Evolutionary conservation across 2,888 invertebrate genomes (phyloP).

Genomic region (Fissipunctia ypsillon): DNA sequence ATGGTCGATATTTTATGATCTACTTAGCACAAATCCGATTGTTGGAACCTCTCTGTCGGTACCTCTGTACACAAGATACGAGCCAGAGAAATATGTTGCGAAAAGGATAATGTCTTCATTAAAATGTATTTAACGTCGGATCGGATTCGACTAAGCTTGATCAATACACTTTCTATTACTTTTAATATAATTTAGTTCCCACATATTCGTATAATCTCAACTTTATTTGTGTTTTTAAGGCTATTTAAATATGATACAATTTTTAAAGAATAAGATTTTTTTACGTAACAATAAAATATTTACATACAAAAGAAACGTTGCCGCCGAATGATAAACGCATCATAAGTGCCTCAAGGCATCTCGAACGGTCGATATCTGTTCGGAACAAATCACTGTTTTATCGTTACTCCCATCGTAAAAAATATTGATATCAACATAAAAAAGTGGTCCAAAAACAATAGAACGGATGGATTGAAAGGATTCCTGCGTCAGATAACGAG

Average conservation of each 20-base stretch:
- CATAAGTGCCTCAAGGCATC: conserved; percentile 84
- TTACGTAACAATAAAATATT: conserved; percentile 85
- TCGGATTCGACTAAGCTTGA: conserved; percentile 76
- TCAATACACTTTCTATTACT: conserved; percentile 78
- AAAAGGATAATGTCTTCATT: conserved; percentile 77
- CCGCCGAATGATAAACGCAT: conserved; percentile 88
- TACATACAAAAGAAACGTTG: conserved; percentile 86
- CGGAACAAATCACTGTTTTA: conserved; percentile 89
- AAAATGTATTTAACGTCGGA: conserved; percentile 81
- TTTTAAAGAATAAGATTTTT: conserved; percentile 71
- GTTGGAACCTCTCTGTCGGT: conserved; percentile 77
- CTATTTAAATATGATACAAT: conserved; percentile 57
- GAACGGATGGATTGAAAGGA: conserved; percentile 89
- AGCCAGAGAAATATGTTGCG: conserved; percentile 71
- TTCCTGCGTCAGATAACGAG: conserved; percentile 86
- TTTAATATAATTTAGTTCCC: conserved; percentile 55
- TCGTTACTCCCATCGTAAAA: conserved; percentile 88
- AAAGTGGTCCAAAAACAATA: conserved; percentile 89
- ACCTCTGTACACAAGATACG: conserved; percentile 66
- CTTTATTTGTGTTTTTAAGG: conserved; percentile 60
- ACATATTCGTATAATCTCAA: conserved; percentile 40
- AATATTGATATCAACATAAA: conserved; percentile 90
- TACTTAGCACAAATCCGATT: conserved; percentile 84
- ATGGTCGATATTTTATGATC: conserved; percentile 82
- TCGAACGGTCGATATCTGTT: conserved; percentile 83